phyloP scores from a whole-genome alignment of 1,140 invertebrate genomes.

The Ceratosolen fusciceps region DNA sequence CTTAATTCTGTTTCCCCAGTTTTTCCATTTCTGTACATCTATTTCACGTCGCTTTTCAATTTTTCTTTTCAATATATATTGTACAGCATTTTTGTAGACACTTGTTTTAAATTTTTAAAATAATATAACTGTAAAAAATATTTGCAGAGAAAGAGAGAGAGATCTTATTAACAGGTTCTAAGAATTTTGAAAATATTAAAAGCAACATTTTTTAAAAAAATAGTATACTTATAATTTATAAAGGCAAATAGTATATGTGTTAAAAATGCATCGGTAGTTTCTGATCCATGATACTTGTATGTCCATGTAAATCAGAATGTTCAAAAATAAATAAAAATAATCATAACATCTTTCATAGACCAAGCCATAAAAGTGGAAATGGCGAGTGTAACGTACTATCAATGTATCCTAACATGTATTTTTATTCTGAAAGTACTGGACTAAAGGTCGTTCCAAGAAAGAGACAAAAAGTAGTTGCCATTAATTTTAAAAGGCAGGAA shows the following conservation, averaged over 20 bases:
- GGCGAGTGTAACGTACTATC: neutral
- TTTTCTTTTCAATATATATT: conserved; percentile 32
- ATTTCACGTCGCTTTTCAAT: neutral
- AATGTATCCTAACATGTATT: neutral
- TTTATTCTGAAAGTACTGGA: neutral
- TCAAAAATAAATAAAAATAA: conserved; percentile 13
- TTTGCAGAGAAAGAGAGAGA: too few species aligned
- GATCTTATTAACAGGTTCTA: too few species aligned
- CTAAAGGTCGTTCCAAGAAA: conserved; percentile 1
- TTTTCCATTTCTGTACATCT: neutral
- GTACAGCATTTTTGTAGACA: too few species aligned
- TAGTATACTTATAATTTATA: too few species aligned
- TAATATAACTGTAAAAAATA: too few species aligned
- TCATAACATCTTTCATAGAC: conserved; percentile 30
- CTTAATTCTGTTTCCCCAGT: neutral
- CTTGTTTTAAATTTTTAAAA: too few species aligned
- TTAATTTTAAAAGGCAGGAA: neutral
- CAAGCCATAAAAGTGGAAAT: conserved; percentile 29
- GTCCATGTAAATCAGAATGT: conserved; percentile 12
- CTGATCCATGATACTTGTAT: neutral
- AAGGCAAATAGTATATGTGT: neutral
- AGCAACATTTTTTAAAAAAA: too few species aligned
- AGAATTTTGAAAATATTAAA: too few species aligned
- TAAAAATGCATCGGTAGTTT: conserved; percentile 17
- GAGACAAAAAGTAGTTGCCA: neutral